These are phyloP conservation scores for Theocolax elegans DNA, from an alignment of 1,140 invertebrate genomes.

Conservation along the genomic window DNA sequence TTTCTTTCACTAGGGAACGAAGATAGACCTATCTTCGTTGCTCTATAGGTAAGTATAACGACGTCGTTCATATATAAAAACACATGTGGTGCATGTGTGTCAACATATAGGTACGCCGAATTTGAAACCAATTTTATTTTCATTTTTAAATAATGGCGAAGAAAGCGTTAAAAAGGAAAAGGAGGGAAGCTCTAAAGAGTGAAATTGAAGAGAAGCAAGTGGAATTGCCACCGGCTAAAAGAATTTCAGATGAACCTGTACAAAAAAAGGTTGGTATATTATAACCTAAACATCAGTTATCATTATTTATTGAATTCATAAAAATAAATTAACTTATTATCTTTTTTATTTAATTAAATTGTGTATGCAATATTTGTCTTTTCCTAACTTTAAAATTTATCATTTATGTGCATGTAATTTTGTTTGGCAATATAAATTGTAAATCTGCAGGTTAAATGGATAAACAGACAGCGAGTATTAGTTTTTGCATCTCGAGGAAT, in stretches of 20 bases:
- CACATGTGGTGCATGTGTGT: too few species aligned
- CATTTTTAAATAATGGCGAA: constrained; percentile 45
- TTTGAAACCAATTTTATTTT: too few species aligned
- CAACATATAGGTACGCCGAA: too few species aligned
- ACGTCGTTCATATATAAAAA: too few species aligned
- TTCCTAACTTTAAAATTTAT: background rate
- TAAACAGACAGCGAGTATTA: constrained; percentile 91
- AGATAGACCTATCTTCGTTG: too few species aligned
- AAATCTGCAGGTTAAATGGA: constrained; percentile 91
- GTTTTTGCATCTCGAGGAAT: constrained; percentile 94
- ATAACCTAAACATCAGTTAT: constrained; percentile 43
- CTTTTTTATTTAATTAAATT: background rate
- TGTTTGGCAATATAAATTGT: too few species aligned
- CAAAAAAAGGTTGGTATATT: constrained; percentile 61
- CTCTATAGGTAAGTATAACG: too few species aligned
- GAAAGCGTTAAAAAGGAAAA: constrained; percentile 54
- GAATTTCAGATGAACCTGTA: constrained; percentile 63
- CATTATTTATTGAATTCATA: constrained; percentile 2
- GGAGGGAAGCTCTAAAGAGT: constrained; percentile 42
- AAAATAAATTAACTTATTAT: constrained; percentile 48
- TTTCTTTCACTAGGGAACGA: background rate
- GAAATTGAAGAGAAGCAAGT: constrained; percentile 34
- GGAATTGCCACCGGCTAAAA: constrained; percentile 55
- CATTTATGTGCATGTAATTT: constrained; percentile 46
- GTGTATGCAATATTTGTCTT: background rate